Conservation (phyloP, 2,797 vertebrate species). For the Myotis pilosus region DNA sequence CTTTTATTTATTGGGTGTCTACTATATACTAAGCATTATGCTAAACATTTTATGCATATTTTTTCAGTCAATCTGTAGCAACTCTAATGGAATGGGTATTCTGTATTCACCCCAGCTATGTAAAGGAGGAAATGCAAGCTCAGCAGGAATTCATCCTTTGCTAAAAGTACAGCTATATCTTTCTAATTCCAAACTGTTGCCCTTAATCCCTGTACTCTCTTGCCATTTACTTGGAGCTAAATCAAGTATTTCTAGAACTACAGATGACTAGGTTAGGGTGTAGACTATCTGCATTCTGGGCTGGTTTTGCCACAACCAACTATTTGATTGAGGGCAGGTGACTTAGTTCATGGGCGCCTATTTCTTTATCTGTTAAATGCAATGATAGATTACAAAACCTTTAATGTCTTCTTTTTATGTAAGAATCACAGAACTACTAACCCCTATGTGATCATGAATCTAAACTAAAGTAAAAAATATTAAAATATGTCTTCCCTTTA, state of each 20-base stretch:
- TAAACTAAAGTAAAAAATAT: background rate
- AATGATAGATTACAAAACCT: background rate
- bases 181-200: background rate
- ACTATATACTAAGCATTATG: background rate
- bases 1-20: background rate
- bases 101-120: background rate
- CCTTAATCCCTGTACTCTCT: background rate
- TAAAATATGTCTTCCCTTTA: background rate
- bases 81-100: background rate
- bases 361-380: conserved; percentile 23
- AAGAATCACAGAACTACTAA: conserved; percentile 34
- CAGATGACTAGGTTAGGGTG: background rate
- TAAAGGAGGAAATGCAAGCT: background rate
- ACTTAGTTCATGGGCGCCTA: background rate
- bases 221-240: background rate
- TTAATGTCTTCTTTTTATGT: conserved; percentile 1
- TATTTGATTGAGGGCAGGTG: background rate
- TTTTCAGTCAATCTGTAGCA: background rate
- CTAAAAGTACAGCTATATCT: background rate
- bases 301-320: background rate
- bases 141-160: background rate
- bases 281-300: background rate
- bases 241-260: conserved; percentile 8
- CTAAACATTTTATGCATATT: background rate
- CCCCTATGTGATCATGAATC: background rate